These are phyloP conservation scores for Ischnura elegans DNA, from an alignment of 2,888 invertebrate genomes.

Conservation along the genomic window DNA sequence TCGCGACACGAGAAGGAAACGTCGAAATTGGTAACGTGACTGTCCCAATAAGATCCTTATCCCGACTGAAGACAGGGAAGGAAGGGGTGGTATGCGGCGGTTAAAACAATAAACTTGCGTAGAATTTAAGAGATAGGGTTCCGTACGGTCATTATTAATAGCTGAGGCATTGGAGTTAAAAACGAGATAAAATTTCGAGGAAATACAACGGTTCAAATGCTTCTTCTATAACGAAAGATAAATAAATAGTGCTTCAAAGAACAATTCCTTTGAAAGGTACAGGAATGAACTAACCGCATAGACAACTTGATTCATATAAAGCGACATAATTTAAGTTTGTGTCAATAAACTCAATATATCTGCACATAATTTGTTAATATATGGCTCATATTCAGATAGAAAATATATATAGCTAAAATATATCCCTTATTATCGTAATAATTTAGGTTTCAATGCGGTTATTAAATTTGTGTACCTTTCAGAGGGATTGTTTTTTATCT, in stretches of 20 bases:
- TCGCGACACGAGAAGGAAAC: conserved; percentile 18
- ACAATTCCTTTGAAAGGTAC: not conserved
- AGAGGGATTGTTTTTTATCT: too few relatives aligned
- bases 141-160: not conserved
- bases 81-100: not conserved
- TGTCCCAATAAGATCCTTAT: not conserved
- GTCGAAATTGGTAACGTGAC: conserved; percentile 42
- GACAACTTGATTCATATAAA: not conserved
- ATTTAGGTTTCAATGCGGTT: too few relatives aligned
- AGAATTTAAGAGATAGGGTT: not conserved
- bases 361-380: not conserved
- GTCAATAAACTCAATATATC: not conserved
- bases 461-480: too few relatives aligned
- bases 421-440: too few relatives aligned
- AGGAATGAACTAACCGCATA: not conserved
- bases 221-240: not conserved
- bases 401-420: too few relatives aligned
- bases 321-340: not conserved
- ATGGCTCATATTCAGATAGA: not conserved
- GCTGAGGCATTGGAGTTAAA: not conserved
- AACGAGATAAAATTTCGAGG: not conserved
- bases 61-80: not conserved
- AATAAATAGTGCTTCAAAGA: not conserved
- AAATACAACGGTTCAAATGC: not conserved
- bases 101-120: conserved; percentile 14